phyloP scores from a whole-genome alignment of 2,888 invertebrate species.

The Caenorhabditis parvicauda region DNA sequence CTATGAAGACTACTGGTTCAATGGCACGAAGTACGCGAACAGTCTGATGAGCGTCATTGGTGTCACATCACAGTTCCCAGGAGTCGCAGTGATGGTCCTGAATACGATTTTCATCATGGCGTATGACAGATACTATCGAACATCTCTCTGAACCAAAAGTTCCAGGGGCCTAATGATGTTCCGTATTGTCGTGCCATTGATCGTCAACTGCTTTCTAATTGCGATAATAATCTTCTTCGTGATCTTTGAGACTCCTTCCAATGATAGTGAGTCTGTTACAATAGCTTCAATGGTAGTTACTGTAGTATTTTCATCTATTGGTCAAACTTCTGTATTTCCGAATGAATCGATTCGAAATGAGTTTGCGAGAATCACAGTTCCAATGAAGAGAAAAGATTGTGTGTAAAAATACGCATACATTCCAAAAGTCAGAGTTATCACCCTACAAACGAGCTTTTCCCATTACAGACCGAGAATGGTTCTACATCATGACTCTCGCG shows the following conservation, averaged over 20 bases:
- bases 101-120: conserved; percentile 53
- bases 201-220: conserved; percentile 62
- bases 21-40: conserved; percentile 68
- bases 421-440: no score
- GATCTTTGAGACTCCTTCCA: conserved; percentile 64
- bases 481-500: conserved; percentile 65
- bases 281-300: no score
- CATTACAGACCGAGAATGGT: conserved; percentile 63
- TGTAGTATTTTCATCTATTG: background rate
- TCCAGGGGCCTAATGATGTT: conserved; percentile 79
- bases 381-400: no score
- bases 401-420: no score
- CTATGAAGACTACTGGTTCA: conserved; percentile 83
- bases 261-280: conserved; percentile 10
- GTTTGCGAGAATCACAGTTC: background rate
- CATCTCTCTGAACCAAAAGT: background rate
- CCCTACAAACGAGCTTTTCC: conserved; percentile 2
- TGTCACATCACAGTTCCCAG: conserved; percentile 88
- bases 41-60: conserved; percentile 83
- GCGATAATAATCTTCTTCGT: conserved; percentile 65
- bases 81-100: conserved; percentile 78
- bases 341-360: background rate
- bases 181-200: conserved; percentile 72
- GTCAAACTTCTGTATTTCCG: background rate
- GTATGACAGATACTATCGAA: no score